Percentiles rank a stretch among this genome's conserved stretches.
These are phyloP conservation scores for Leucopsar rothschildi DNA, from an alignment of 2,113 vertebrate species.

Conservation along the genomic window DNA sequence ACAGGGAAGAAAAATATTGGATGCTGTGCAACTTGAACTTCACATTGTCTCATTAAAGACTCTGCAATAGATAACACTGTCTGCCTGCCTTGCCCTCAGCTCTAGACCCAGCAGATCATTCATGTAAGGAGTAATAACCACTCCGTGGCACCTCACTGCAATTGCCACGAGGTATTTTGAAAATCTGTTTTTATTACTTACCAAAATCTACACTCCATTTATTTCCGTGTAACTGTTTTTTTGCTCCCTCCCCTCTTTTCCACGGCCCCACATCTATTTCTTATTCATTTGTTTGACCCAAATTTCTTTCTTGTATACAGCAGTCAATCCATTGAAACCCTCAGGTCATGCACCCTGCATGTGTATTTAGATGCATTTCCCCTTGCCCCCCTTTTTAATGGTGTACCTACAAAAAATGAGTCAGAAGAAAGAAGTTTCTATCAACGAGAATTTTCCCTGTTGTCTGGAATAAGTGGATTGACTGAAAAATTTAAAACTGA, in stretches of 20 bases:
- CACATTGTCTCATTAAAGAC: constrained; percentile 73
- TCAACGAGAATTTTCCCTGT: neutral
- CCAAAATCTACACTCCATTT: constrained; percentile 10
- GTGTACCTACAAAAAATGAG: neutral
- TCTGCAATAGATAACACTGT: constrained; percentile 30
- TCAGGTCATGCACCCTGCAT: neutral
- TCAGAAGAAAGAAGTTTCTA: constrained; percentile 36
- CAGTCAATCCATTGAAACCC: neutral
- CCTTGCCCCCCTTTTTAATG: neutral
- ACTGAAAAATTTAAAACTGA: neutral
- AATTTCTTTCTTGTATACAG: neutral
- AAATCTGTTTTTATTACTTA: constrained; percentile 53
- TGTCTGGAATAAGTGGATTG: neutral
- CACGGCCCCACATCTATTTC: neutral
- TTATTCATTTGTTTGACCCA: neutral
- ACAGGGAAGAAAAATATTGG: constrained; percentile 62
- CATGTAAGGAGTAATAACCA: constrained; percentile 43
- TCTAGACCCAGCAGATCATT: constrained; percentile 27
- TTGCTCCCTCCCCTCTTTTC: neutral
- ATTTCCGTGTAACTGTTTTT: neutral
- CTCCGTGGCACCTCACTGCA: constrained; percentile 1
- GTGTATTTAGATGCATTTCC: neutral
- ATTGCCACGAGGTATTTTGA: constrained; percentile 14
- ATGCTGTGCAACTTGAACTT: constrained; percentile 53
- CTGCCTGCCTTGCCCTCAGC: constrained; percentile 43